Evolutionary conservation across 2,113 vertebrate genomes (phyloP).

Genomic region (Electrona antarctica): DNA sequence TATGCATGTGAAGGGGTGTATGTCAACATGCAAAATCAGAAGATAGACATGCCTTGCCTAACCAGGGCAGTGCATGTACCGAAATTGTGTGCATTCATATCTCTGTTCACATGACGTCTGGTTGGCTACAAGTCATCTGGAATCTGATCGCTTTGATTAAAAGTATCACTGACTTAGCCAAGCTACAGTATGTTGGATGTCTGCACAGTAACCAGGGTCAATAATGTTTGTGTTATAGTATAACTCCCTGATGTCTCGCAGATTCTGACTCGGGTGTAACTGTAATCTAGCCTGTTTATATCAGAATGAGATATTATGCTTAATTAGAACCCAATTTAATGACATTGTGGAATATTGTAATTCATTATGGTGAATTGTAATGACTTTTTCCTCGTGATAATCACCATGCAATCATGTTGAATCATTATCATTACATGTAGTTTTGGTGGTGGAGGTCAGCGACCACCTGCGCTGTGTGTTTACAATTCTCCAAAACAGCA

Average conservation of each 20-base stretch:
- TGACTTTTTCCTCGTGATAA: slow-evolving; percentile 38
- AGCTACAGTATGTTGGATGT: neutral
- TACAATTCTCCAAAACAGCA: neutral
- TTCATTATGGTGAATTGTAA: slow-evolving; percentile 55
- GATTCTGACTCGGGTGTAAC: slow-evolving; percentile 48
- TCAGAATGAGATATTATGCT: slow-evolving; percentile 51
- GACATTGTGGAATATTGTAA: slow-evolving; percentile 50
- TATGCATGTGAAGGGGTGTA: too few species aligned
- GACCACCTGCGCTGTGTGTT: slow-evolving; percentile 28
- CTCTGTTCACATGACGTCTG: neutral
- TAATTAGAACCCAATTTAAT: slow-evolving; percentile 55
- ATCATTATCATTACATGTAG: slow-evolving; percentile 51
- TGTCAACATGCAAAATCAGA: too few species aligned
- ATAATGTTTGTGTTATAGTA: slow-evolving; percentile 2
- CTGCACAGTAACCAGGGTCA: slow-evolving; percentile 9
- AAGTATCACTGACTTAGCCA: slow-evolving; percentile 12
- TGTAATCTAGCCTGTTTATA: slow-evolving; percentile 47
- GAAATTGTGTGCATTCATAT: neutral
- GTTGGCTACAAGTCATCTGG: neutral
- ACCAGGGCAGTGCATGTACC: neutral
- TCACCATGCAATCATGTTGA: slow-evolving; percentile 32
- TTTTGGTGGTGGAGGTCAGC: slow-evolving; percentile 19
- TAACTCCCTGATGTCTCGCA: slow-evolving; percentile 30
- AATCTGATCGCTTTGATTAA: neutral
- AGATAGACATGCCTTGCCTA: too few species aligned